A percentile compares a stretch with the other conserved stretches of the same genome.
phyloP scores from a whole-genome alignment of 2,797 vertebrate genomes.

The Smutsia gigantea region DNA sequence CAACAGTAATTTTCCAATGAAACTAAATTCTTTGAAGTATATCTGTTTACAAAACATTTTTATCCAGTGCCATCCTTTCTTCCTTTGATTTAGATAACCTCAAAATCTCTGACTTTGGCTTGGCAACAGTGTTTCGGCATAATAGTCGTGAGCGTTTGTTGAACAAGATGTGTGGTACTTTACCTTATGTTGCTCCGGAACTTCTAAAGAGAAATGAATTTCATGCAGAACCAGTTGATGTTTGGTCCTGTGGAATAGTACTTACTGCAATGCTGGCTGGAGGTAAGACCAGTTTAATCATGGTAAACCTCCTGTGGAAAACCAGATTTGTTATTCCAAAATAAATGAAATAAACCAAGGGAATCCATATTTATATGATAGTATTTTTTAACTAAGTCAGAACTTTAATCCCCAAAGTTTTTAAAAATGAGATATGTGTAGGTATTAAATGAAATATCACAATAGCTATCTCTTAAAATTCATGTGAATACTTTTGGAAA shows the following conservation, averaged over 20 bases:
- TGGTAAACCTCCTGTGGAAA: background rate
- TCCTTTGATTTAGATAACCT: conserved; percentile 88
- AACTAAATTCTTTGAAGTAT: background rate
- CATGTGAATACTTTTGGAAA: background rate
- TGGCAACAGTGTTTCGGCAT: conserved; percentile 92
- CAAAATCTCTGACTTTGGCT: conserved; percentile 96
- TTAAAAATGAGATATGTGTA: background rate
- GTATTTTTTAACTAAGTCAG: conserved; percentile 25
- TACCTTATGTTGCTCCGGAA: conserved; percentile 97
- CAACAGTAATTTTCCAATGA: conserved; percentile 1
- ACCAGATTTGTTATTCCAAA: background rate
- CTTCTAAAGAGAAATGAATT: conserved; percentile 92
- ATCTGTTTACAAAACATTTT: conserved; percentile 8
- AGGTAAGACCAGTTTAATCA: conserved; percentile 85
- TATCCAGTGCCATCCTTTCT: background rate
- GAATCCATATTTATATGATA: background rate
- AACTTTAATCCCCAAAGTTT: background rate
- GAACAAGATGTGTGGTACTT: conserved; percentile 94
- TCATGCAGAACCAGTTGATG: conserved; percentile 94
- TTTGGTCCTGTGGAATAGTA: conserved; percentile 98
- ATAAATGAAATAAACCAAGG: conserved; percentile 24
- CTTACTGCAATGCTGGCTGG: conserved; percentile 97
- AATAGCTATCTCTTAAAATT: background rate
- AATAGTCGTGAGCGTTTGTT: conserved; percentile 93
- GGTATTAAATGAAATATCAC: background rate